Base-by-base conservation (phyloP, 2,797 vertebrate species). In the Sebastolobus altivelis region DNA sequence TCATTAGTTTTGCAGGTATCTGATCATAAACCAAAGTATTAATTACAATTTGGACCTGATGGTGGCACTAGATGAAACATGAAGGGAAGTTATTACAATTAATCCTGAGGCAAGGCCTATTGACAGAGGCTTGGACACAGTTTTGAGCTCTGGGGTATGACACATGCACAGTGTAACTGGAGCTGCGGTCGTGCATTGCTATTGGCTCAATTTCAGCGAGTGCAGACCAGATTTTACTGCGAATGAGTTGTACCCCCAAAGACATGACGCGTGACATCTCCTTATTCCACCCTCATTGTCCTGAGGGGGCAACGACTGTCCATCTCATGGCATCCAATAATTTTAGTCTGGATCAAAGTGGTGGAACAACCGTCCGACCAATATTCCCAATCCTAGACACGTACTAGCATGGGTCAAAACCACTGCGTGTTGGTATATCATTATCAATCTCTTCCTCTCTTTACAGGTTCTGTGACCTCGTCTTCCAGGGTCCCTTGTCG, bases 401-500 rank as follows among this genome's bases (percentile, higher is more conserved):
- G 43, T 62, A 25, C 4, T 0, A 22, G 43, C 67, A n/a, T 1
- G 16, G 1, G 20, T 16, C 5, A 10, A 31, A 38, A 49, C 9
- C 5, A 20, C 14, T 43, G n/a, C 54, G 40, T 43, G 11, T 46
- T 59, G 18, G 0, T 40, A 12, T 52, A 7, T 56, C 20, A 61
- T 65, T n/a, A 10, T 77, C 33, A 52, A 4, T 40, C 16, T 78
- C 10, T 52, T 70, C n/a, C 29, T 63, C 13, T 58, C 56, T 93
- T 10, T 55, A 31, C 84, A 96, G 98, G 97, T 99, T 99, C 96
- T 99, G 98, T 95, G 98, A 99, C 95, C 96, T 99, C 91, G 97
- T 99, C 95, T 99, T 99, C 97, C 98, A 99, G 94, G 98, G 98
- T 93, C 98, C 98, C 29, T 92, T 99, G 92, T 99, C 98, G 86